Base-by-base conservation (phyloP, 2,888 invertebrate genomes). In the Poecilus cupreus region DNA sequence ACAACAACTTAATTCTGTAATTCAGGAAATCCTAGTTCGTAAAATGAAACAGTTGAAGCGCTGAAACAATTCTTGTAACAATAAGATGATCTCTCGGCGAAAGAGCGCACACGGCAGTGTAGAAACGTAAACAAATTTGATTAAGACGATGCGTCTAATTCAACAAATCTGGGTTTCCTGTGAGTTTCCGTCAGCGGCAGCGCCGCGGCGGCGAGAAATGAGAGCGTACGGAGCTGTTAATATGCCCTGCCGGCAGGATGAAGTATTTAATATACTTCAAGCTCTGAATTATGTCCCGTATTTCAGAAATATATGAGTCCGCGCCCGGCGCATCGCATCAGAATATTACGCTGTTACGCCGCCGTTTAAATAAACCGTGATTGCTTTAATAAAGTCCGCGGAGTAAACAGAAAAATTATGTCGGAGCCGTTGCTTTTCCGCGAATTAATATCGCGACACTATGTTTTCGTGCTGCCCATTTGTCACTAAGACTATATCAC, bases 241-340 rank as follows among this genome's bases (percentile, higher is more conserved):
- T 80, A 57, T 72, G 80, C 54, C 22, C 39, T 39, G 70, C 49
- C 80, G 80, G 80, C 82, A 83, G 83, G 82, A 81, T 82, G 82
- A 82, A 81, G 82, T 82, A 83, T 84, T 84, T 84, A 84, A 83
- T 84, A 84, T 83, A 84, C 84, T 82, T 83, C 82, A 83, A 72
- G 83, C 82, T 79, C 82, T 83, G 83, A 83, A 83, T 83, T 83
- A 83, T 83, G 83, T 81, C 54, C 82, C 80, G 82, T 83, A 82
- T 83, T 83, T 80, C 72, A 74, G 82, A 82, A 83, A 83, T 83
- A 83, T 83, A 80, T 80, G 80, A 72, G 80, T n/a, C 37, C 26
- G 37, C n/a, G 60, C 57, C 24, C 39, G 43, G 37, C 46, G 64
- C 70, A 39, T 68, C 68, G 68, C 68, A 46, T 72, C 70, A 72